phyloP scores from a whole-genome alignment of 2,797 vertebrate species.

The Sebastes cheni region DNA sequence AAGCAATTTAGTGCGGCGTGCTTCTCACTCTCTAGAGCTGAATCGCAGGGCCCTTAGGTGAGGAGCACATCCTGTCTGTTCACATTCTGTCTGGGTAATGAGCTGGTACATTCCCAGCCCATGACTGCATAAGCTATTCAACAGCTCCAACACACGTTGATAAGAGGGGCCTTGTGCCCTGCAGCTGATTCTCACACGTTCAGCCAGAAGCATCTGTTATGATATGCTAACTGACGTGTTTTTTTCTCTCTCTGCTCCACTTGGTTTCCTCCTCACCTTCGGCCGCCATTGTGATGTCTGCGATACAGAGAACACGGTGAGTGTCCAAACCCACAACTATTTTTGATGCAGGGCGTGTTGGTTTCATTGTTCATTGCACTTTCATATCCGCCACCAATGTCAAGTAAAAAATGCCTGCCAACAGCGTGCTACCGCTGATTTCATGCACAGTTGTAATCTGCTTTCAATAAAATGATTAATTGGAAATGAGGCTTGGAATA shows the following conservation, averaged over 20 bases:
- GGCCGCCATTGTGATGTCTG: conserved; percentile 39
- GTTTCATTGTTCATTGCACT: conserved; percentile 53
- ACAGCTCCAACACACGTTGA: conserved; percentile 60
- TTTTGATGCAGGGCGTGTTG: conserved; percentile 36
- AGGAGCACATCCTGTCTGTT: conserved; percentile 74
- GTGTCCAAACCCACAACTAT: conserved; percentile 57
- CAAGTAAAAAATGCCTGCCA: conserved; percentile 53
- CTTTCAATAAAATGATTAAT: conserved; percentile 77
- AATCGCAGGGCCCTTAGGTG: conserved; percentile 55
- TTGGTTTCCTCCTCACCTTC: conserved; percentile 58
- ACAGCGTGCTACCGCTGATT: conserved; percentile 47
- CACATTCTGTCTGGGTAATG: conserved; percentile 79
- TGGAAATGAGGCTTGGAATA: conserved; percentile 74
- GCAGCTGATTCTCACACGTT: conserved; percentile 68
- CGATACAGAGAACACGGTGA: conserved; percentile 81
- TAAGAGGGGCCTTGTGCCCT: conserved; percentile 70
- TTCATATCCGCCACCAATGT: conserved; percentile 53
- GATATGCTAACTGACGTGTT: conserved; percentile 69
- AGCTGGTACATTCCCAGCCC: conserved; percentile 77
- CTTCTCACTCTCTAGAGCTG: conserved; percentile 48
- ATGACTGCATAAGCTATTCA: conserved; percentile 75
- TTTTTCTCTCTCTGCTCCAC: conserved; percentile 62
- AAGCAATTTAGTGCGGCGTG: conserved; percentile 26
- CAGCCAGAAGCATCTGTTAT: conserved; percentile 68
- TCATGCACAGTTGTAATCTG: conserved; percentile 67